phyloP scores from a whole-genome alignment of 2,113 vertebrate species.

The Ctenodactylus gundi region DNA sequence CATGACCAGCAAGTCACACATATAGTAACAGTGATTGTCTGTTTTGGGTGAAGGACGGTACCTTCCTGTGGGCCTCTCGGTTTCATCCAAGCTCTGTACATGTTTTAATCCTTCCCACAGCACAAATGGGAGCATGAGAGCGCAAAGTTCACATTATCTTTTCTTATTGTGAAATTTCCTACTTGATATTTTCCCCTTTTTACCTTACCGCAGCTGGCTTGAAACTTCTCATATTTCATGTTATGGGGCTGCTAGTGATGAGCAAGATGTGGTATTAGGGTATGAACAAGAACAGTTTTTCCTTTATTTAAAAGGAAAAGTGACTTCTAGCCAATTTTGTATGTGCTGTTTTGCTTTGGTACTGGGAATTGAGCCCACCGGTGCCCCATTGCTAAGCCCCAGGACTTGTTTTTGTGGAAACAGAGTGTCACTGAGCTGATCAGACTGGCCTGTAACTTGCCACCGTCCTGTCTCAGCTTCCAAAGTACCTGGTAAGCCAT shows the following conservation, averaged over 20 bases:
- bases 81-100: neutral
- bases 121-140: neutral
- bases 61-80: neutral
- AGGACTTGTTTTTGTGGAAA: too few species aligned
- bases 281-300: neutral
- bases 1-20: neutral
- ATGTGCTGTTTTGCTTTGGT: neutral
- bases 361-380: neutral
- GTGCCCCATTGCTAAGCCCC: too few species aligned
- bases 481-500: neutral
- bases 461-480: neutral
- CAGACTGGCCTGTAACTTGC: too few species aligned
- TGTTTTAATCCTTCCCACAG: neutral
- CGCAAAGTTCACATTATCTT: neutral
- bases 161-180: conserved; percentile 32
- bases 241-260: neutral
- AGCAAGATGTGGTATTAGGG: neutral
- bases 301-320: conserved; percentile 32
- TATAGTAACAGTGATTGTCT: neutral
- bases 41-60: neutral
- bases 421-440: too few species aligned
- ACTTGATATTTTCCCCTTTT: neutral
- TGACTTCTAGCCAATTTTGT: neutral
- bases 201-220: neutral
- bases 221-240: neutral